These are phyloP conservation scores for Dendrolimus punctatus DNA, from an alignment of 1,140 invertebrate species.

Conservation along the genomic window DNA sequence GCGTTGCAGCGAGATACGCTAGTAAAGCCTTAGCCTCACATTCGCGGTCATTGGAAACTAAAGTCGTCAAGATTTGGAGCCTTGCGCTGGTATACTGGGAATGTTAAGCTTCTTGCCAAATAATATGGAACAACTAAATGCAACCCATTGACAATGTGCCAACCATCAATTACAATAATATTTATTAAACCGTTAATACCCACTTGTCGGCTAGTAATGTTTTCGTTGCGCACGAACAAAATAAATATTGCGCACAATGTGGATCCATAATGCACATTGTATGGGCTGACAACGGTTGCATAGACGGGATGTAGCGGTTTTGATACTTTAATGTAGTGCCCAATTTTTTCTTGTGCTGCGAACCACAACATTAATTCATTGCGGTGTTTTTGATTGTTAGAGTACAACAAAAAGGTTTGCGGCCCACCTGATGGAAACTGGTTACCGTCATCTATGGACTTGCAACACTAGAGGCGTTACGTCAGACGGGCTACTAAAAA, in stretches of 20 bases:
- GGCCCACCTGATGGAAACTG: too few relatives aligned
- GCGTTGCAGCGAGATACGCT: too few relatives aligned
- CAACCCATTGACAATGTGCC: too few relatives aligned
- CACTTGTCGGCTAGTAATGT: constrained; percentile 16
- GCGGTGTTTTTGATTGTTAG: too few relatives aligned
- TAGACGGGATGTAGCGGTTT: constrained; percentile 15
- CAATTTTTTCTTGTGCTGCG: not conserved
- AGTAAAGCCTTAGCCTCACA: too few relatives aligned
- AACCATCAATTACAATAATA: constrained; percentile 3
- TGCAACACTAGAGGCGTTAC: too few relatives aligned
- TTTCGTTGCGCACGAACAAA: constrained; percentile 26
- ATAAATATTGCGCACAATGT: constrained; percentile 48
- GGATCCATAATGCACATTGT: constrained; percentile 53
- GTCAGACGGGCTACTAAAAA: too few relatives aligned
- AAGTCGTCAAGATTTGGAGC: too few relatives aligned
- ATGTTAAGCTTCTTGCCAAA: not conserved
- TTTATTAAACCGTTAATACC: constrained; percentile 6
- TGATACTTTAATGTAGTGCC: constrained; percentile 20
- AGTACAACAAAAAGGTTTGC: too few relatives aligned
- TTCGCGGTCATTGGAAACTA: too few relatives aligned
- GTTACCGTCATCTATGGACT: too few relatives aligned
- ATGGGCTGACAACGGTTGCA: constrained; percentile 30
- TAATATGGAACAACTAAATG: not conserved
- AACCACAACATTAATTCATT: constrained; percentile 1
- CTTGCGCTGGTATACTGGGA: not conserved